Evolutionary conservation across 64 coral and sea anemone species (phyloP), one percentile per base, ranked within the genome.

Genomic region (Stichodactyla helianthus): DNA sequence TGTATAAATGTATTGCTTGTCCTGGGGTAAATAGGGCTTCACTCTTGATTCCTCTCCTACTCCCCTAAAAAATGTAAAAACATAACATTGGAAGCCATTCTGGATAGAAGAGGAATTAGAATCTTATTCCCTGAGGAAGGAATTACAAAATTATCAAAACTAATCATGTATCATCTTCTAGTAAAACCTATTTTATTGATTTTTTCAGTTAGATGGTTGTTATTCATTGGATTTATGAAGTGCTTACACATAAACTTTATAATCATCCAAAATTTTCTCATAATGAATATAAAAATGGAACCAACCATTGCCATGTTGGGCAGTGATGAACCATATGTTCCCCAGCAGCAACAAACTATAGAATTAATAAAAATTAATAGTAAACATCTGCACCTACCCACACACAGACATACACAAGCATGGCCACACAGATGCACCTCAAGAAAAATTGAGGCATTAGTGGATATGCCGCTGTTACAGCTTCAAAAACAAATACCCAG

Each of bases 251-350:
- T 31, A 1, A 44, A 23, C 5, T 83, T 11, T 2, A 83, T 55
- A 35, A 52, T 9, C 12, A 52, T 12, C 81, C 10, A 20, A 51
- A 78, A 77, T 22, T 35, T 52, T 56, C 68, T 26, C 71, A 77
- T n/a, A 70, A 6, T 23, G 26, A 27, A 22, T 11, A 28, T 74
- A 11, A 11, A 25, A 11, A 74, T 74, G 55, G 8, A 58, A 74
- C 92, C 16, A 81, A 98, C 96, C 96, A 98, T 87, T 98, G 93
- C 96, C 96, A 98, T 54, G 96, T 98, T 87, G 96, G 96, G 59
- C 96, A 98, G 55, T 98, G 96, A 83, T 98, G 96, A 35, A 98
- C 96, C 58, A 98, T 55, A 77, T 98, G 96, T 79, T 98, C 96
- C 50, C 96, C 96, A 61, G 96, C 96, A 27, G 96, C 96, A 12